phyloP scores from a whole-genome alignment of 2,888 invertebrate genomes.

The Sphinx pinastri region DNA sequence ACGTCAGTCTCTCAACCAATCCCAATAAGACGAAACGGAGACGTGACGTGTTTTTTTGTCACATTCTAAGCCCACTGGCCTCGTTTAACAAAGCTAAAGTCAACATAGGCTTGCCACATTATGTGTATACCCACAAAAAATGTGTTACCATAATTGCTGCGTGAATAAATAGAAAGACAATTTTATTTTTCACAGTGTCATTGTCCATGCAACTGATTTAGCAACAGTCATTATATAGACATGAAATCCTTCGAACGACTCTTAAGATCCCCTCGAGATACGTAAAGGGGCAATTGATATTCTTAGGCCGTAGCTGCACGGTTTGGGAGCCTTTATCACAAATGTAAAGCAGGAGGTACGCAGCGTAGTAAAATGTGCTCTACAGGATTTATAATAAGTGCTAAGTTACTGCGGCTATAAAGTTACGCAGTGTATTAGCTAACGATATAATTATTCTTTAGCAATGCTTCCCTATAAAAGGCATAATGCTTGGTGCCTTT shows the following conservation, averaged over 20 bases:
- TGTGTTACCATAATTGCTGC: no score
- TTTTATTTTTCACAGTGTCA: not conserved
- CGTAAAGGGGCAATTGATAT: slow-evolving; percentile 1
- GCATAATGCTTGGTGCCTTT: slow-evolving; percentile 35
- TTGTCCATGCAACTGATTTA: not conserved
- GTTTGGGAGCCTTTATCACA: slow-evolving; percentile 1
- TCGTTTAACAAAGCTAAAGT: not conserved
- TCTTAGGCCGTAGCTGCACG: not conserved
- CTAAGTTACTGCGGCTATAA: not conserved
- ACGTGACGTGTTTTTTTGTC: no score
- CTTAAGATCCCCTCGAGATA: not conserved
- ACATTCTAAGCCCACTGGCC: no score
- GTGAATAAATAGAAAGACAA: not conserved
- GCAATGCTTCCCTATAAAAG: slow-evolving; percentile 41
- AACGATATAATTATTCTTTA: slow-evolving; percentile 43
- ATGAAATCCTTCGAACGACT: not conserved
- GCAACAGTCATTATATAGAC: not conserved
- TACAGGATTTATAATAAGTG: not conserved
- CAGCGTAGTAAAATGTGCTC: not conserved
- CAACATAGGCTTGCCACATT: not conserved
- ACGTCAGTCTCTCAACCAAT: no score
- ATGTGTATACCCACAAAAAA: no score
- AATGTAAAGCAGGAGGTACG: not conserved
- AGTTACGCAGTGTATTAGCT: slow-evolving; percentile 28
- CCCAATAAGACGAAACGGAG: no score